These are phyloP conservation scores for Osmerus mordax DNA, from an alignment of 2,113 vertebrate genomes.

Conservation along the genomic window DNA sequence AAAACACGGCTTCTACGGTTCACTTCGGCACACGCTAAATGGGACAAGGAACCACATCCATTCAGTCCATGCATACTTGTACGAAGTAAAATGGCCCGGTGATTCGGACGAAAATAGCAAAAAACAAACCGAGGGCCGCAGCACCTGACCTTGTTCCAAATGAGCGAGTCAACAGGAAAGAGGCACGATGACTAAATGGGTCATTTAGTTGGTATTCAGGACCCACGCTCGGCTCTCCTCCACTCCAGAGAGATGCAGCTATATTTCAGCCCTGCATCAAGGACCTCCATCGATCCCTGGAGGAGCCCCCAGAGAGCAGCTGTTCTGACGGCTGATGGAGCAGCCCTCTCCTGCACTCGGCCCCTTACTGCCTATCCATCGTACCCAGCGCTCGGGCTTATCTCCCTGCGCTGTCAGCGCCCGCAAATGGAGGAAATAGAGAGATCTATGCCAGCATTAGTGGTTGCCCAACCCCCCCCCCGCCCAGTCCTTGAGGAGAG, in stretches of 20 bases:
- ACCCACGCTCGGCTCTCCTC: conserved; percentile 29
- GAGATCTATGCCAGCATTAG: too few relatives aligned
- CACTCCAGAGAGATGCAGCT: conserved; percentile 18
- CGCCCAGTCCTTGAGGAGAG: too few relatives aligned
- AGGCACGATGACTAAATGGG: too few relatives aligned
- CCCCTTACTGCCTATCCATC: conserved; percentile 37
- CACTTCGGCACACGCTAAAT: too few relatives aligned
- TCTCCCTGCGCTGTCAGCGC: conserved; percentile 20
- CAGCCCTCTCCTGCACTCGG: conserved; percentile 32
- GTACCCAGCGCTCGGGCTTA: conserved; percentile 1
- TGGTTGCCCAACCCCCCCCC: too few relatives aligned
- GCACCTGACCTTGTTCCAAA: conserved; percentile 7
- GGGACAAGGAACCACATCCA: too few relatives aligned
- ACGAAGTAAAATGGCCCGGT: neutral
- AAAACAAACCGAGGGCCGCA: neutral
- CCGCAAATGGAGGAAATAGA: conserved; percentile 13
- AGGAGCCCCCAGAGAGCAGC: conserved; percentile 34
- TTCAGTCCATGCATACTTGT: too few relatives aligned
- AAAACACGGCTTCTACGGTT: too few relatives aligned
- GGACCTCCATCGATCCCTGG: conserved; percentile 42
- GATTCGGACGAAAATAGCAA: neutral
- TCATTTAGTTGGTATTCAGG: conserved; percentile 38
- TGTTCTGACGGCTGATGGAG: conserved; percentile 38
- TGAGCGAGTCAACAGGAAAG: neutral
- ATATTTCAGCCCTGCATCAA: conserved; percentile 44